These are phyloP conservation scores for Cnemophilus loriae DNA, from an alignment of 2,113 vertebrate species.

Conservation along the genomic window DNA sequence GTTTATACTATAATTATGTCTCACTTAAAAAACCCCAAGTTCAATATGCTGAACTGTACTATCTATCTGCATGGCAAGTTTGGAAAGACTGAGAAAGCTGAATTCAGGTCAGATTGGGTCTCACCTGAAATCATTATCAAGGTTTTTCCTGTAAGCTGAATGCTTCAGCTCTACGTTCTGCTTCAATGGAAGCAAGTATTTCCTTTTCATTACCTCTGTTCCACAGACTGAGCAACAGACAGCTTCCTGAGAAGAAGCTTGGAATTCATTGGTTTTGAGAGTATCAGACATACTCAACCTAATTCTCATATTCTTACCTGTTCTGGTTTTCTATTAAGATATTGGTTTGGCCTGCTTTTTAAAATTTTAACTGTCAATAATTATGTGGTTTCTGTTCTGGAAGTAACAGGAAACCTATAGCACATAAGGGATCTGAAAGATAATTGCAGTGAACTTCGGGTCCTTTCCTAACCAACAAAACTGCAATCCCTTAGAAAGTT, in stretches of 20 bases:
- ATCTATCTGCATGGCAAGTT: not conserved
- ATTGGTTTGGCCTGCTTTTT: not conserved
- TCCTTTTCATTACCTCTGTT: not conserved
- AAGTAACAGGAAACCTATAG: not conserved
- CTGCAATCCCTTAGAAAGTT: not conserved
- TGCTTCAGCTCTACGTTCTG: not conserved
- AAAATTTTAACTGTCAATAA: not conserved
- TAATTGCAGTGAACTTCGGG: not conserved
- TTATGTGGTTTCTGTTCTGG: not conserved
- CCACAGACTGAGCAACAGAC: not conserved
- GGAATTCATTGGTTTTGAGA: not conserved
- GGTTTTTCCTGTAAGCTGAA: not conserved
- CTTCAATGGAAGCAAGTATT: not conserved
- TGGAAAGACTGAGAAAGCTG: not conserved
- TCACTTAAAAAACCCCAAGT: not conserved
- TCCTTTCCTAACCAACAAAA: not conserved
- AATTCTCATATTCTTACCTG: not conserved
- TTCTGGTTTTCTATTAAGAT: not conserved
- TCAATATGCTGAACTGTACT: not conserved
- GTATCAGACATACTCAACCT: not conserved
- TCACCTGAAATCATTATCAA: not conserved
- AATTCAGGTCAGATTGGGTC: not conserved
- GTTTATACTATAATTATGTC: not conserved
- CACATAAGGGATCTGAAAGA: not conserved
- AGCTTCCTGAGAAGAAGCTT: not conserved